Evolutionary conservation across 2,797 vertebrate genomes (phyloP), one percentile per base, ranked within the genome.

Genomic region (Acipenser transmontanus): DNA sequence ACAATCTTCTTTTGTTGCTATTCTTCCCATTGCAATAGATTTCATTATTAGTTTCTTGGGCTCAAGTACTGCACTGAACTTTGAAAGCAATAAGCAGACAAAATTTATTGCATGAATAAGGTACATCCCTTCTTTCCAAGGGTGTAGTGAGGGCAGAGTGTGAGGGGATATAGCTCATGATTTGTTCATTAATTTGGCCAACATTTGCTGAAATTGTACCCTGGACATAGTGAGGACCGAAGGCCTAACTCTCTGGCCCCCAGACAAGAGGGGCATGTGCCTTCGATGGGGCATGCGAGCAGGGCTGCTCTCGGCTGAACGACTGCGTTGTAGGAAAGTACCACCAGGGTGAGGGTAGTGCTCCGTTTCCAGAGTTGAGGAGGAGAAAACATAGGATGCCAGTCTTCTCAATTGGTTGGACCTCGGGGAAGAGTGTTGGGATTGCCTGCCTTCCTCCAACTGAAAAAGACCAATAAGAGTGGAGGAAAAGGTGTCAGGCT

Each of bases 331-430:
- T 89, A 99, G 96, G 89, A 98, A 95, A 87, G 93, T 91, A 74
- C 88, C 87, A 73, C 91, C 85, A 62, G 89, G 86, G 82, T 97
- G 95, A 66, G 97, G 97, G 77, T 98, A 98, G 80, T 96, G 95
- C 86, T 99, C 97, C 34, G 96, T 98, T 91, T 99, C 97, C 91
- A 98, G 84, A 67, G 96, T 95, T 85, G 95, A 95, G 82, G 97
- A 97, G 78, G 96, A 98, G 91, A 98, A 99, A 84, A 99, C 94
- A 79, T 97, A 98, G 87, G 96, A 99, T 78, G 96, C 96, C 88
- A 99, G 91, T 91, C 97, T 93, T 89, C 96, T 91, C 81, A 99
- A 91, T 89, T 97, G 97, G 89, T 95, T 99, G 89, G 97, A 93
- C 81, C 97, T 92, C 70, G 91, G 90, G 87, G 92, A 88, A 85